phyloP scores from a whole-genome alignment of 2,888 invertebrate species.

The Ormyrus thymus region DNA sequence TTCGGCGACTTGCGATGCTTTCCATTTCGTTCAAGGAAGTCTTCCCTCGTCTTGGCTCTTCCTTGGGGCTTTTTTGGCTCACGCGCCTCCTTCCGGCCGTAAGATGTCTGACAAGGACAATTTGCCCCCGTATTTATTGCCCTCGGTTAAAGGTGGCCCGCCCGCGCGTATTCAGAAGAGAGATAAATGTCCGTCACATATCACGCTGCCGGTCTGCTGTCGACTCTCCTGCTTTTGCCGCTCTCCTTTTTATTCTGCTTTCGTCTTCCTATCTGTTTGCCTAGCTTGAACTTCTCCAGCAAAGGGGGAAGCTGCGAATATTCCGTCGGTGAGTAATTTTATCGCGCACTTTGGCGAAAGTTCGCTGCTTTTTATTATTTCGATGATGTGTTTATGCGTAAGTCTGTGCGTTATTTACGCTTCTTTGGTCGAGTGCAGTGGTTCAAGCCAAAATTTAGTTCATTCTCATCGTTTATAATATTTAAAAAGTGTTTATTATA shows the following conservation, averaged over 20 bases:
- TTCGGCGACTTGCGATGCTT: not conserved
- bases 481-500: too few relatives aligned
- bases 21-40: conserved; percentile 9
- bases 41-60: conserved; percentile 11
- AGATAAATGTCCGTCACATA: conserved; percentile 72
- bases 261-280: conserved; percentile 11
- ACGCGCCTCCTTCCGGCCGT: conserved; percentile 38
- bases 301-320: not conserved
- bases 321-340: conserved; percentile 45
- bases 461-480: too few relatives aligned
- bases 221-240: not conserved
- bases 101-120: conserved; percentile 52
- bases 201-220: conserved; percentile 58
- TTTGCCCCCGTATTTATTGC: conserved; percentile 54
- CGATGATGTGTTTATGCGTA: conserved; percentile 39
- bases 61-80: conserved; percentile 43
- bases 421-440: too few relatives aligned
- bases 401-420: too few relatives aligned
- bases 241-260: conserved; percentile 17
- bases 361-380: not conserved
- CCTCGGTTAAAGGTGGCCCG: not conserved
- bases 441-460: too few relatives aligned
- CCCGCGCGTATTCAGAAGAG: conserved; percentile 63
- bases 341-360: conserved; percentile 43
- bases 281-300: not conserved